These are phyloP conservation scores for Drosophila arizonae DNA, from an alignment of 1,140 invertebrate genomes.

Conservation along the genomic window DNA sequence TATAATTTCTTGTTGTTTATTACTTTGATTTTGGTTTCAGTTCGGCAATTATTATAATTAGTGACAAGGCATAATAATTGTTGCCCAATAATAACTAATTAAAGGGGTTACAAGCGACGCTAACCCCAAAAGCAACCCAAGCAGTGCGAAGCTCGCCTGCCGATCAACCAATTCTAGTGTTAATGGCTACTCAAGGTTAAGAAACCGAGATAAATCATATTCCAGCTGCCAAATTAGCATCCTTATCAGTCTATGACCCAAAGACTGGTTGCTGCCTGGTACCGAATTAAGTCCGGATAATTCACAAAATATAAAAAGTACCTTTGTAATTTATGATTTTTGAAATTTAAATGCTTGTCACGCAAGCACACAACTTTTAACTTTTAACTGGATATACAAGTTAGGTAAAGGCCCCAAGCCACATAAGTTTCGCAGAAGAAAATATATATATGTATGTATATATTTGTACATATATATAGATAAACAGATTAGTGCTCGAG, in stretches of 20 bases:
- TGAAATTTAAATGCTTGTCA: not conserved
- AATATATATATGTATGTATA: not conserved
- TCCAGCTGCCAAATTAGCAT: conserved; percentile 2
- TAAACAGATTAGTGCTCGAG: too few species aligned
- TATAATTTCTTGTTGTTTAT: conserved; percentile 12
- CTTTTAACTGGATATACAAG: conserved; percentile 23
- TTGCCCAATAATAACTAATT: conserved; percentile 51
- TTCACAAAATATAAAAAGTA: not conserved
- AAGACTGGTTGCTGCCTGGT: conserved; percentile 12
- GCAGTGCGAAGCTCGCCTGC: conserved; percentile 21
- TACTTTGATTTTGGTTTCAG: conserved; percentile 5
- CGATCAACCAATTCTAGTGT: conserved; percentile 29
- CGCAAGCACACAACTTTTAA: not conserved
- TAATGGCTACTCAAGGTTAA: conserved; percentile 30
- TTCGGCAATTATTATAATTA: conserved; percentile 66
- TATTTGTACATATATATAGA: not conserved
- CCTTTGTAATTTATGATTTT: conserved; percentile 20
- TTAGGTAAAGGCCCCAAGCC: not conserved
- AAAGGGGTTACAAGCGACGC: conserved; percentile 41
- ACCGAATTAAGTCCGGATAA: not conserved
- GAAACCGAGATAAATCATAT: not conserved
- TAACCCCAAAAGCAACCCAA: conserved; percentile 48
- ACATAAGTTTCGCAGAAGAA: not conserved
- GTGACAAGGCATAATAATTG: conserved; percentile 62
- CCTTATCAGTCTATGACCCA: conserved; percentile 18